Evolutionary conservation across 2,888 invertebrate genomes (phyloP), one percentile per base, ranked within the genome.

Genomic region (Quadriops clusia): DNA sequence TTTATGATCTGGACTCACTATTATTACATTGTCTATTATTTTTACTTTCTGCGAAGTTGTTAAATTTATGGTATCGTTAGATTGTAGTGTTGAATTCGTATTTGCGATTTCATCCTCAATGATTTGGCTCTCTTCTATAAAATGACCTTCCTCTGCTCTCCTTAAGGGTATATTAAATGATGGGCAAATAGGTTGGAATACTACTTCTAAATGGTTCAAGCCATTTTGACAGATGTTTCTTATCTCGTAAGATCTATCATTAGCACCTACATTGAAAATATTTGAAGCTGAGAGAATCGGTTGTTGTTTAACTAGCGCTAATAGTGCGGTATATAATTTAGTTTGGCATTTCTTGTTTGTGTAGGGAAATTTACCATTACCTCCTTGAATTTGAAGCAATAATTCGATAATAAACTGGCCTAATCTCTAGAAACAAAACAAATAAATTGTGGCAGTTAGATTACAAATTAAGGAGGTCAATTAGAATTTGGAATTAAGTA

Each of bases 191-290:
- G 34, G 28, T 18, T 38, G 37, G 13, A 32, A 35, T 7, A 38
- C 11, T 10, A 27, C 29, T 20, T 35, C 37, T 11, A 38, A 27
- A 7, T 23, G 3, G 12, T 26, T 23, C n/a, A 35, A 20, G 20
- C 36, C 39, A 14, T 13, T 23, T 7, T 17, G 9, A 24, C 38
- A 42, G 17, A 27, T 15, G 5, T 20, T 9, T 12, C 29, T 30
- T 17, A 42, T 40, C 6, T 26, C 13, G 13, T 30, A 17, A 31
- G 38, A 28, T 4, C 15, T 27, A 27, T 32, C 26, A 8, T 14
- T 30, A 26, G 33, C 35, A 10, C 42, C 40, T 23, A 26, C 32
- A 5, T 25, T 17, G 26, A 42, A 30, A n/a, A 40, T 12, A 13
- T 32, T 26, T n/a, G 37, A 28, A 7, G 32, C 34, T n/a, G 33